Base-by-base conservation (phyloP, 2,113 vertebrate genomes). In the Neoarius graeffei region DNA sequence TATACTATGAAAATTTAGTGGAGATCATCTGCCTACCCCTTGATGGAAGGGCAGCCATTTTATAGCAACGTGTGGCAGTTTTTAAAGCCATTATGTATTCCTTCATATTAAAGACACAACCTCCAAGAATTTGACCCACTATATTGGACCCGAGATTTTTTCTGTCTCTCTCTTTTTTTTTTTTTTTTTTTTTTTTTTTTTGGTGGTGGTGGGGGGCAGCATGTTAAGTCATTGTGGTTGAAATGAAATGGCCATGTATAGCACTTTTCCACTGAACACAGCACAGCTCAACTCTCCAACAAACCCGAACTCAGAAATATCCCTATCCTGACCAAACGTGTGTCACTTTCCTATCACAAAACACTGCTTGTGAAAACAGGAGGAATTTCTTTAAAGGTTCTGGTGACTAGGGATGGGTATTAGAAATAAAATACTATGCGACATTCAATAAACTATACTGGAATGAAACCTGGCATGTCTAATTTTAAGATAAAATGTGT, bases 1-100 rank as follows among this genome's bases (percentile, higher is more conserved):
- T 84, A 85, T 66, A 85, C 82, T 74, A 76, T 50, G 59, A 62
- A 62, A 56, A 89, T 77, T 89, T 27, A 23, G 56, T 27, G 6
- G 48, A 84, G 76, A 87, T 67, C 35, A 86, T 52, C 59, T 73
- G 62, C 42, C 30, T 59, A 82, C 64, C 82, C n/a, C 50, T 83
- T 27, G 60, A 69, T 27, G 42, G 25, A 62, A 20, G 5, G 57
- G 71, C 57, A 71, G 56, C 67, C 66, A 87, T 59, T 89, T 73
- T 56, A 69, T 35, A 57, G 27, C 50, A 56, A 85, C 67, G 74
- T 69, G 42, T 48, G 48, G 60, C 48, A 8, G 59, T 23, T 66
- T 48, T 66, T 27, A 54, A 66, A 64, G 42, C 73, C 42, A 52
- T 64, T 52, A 8, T 42, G 25, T 5, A 76, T 76, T 73, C 20